A percentile compares a stretch with the other conserved stretches of the same genome.
Conservation (phyloP, 2,797 vertebrate species). For the Pteronotus mesoamericanus region DNA sequence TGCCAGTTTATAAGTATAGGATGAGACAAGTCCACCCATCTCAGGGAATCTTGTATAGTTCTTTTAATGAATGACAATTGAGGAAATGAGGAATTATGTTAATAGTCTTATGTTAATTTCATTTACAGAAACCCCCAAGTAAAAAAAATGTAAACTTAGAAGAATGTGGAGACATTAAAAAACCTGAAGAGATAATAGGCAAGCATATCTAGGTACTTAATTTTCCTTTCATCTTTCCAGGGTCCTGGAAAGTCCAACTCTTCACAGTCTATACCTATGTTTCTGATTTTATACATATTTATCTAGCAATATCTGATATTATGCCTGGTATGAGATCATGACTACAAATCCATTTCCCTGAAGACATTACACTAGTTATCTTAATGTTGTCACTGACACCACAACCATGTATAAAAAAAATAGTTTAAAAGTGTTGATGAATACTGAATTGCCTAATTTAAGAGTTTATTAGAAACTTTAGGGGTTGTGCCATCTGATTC, state of each 20-base stretch:
- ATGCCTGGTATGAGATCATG: not conserved
- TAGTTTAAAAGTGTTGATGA: slow-evolving; percentile 38
- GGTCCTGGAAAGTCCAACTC: not conserved
- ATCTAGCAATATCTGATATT: not conserved
- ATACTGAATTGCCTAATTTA: slow-evolving; percentile 40
- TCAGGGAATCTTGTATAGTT: not conserved
- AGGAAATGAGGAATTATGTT: not conserved
- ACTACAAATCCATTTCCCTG: not conserved
- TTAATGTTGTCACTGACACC: not conserved
- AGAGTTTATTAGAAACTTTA: slow-evolving; percentile 49
- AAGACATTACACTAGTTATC: not conserved
- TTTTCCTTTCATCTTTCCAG: not conserved
- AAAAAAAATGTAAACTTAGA: not conserved
- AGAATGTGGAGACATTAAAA: not conserved
- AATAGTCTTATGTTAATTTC: not conserved
- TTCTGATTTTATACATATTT: slow-evolving; percentile 29
- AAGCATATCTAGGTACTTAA: not conserved
- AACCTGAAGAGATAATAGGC: not conserved
- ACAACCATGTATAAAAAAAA: slow-evolving; percentile 41
- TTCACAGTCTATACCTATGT: not conserved
- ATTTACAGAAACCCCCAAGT: slow-evolving; percentile 10
- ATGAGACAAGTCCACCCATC: not conserved
- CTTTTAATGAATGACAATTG: not conserved
- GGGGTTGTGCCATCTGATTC: slow-evolving; percentile 28
- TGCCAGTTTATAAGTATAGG: slow-evolving; percentile 8